Evolutionary conservation across 2,888 invertebrate species (phyloP).

Genomic region (Mythimna pallens): DNA sequence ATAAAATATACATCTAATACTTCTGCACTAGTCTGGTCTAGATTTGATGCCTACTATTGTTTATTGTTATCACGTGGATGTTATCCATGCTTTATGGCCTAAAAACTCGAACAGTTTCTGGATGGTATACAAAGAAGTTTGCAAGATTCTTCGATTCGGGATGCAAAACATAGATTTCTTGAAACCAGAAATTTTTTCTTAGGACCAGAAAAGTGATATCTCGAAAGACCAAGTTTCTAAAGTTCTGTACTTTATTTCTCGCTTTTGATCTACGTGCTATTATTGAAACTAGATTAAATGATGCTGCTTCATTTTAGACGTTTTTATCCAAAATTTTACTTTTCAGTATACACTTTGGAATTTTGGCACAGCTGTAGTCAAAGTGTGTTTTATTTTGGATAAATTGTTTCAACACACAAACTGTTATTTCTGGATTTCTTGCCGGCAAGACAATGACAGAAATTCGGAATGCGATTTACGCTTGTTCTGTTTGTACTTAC

Average conservation of each 20-base stretch:
- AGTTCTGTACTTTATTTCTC: neutral
- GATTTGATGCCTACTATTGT: too few species aligned
- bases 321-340: slow-evolving; percentile 8
- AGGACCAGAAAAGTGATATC: neutral
- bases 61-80: too few species aligned
- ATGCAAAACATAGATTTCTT: neutral
- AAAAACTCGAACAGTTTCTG: neutral
- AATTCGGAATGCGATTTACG: slow-evolving; percentile 5
- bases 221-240: neutral
- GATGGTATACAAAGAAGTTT: too few species aligned
- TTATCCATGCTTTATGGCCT: neutral
- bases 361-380: slow-evolving; percentile 49
- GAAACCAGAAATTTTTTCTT: neutral
- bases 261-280: neutral
- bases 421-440: slow-evolving; percentile 40
- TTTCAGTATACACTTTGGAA: slow-evolving; percentile 2
- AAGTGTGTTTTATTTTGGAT: slow-evolving; percentile 56
- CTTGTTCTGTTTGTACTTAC: slow-evolving; percentile 17
- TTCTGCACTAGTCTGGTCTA: too few species aligned
- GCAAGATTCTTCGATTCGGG: neutral
- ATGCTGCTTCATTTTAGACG: neutral
- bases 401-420: slow-evolving; percentile 43
- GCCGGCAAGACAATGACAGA: slow-evolving; percentile 13
- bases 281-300: neutral
- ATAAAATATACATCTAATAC: too few species aligned